Percentiles rank a stretch among this genome's conserved stretches.
Evolutionary conservation across 2,888 invertebrate species (phyloP).

Genomic region (Tetragonula carbonaria): DNA sequence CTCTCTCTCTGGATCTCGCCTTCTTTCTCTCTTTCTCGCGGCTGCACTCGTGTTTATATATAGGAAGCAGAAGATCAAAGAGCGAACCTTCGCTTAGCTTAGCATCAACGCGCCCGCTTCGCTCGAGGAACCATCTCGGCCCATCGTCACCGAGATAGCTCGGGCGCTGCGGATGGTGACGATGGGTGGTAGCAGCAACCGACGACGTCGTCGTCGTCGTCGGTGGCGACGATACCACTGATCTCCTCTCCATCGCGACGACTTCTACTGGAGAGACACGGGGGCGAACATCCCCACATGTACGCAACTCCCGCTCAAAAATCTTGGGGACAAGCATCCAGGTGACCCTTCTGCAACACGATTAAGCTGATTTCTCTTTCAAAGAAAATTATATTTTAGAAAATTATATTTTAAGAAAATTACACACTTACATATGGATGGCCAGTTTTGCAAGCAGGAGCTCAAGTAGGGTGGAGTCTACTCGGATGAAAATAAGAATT

Average conservation of each 20-base stretch:
- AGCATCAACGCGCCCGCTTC: constrained; percentile 76
- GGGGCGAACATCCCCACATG: too few relatives aligned
- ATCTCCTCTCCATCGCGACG: neutral
- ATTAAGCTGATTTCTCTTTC: too few relatives aligned
- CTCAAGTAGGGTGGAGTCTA: too few relatives aligned
- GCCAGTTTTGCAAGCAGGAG: too few relatives aligned
- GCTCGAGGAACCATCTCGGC: constrained; percentile 71
- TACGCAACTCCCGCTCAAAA: too few relatives aligned
- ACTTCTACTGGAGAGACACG: constrained; percentile 30
- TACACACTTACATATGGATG: too few relatives aligned
- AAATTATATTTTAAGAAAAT: too few relatives aligned
- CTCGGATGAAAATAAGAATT: too few relatives aligned
- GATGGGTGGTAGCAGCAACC: constrained; percentile 56
- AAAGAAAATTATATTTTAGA: too few relatives aligned
- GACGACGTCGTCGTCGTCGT: constrained; percentile 2
- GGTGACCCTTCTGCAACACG: too few relatives aligned
- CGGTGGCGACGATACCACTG: neutral
- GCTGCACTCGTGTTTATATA: constrained; percentile 79
- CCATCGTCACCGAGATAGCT: constrained; percentile 75
- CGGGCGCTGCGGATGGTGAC: constrained; percentile 65
- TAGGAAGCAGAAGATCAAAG: constrained; percentile 83
- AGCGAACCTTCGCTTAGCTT: constrained; percentile 80
- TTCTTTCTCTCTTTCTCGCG: constrained; percentile 37
- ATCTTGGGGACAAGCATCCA: too few relatives aligned
- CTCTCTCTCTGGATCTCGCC: constrained; percentile 18